Evolutionary conservation across 2,797 vertebrate species (phyloP).

Genomic region (Mus spretus): DNA sequence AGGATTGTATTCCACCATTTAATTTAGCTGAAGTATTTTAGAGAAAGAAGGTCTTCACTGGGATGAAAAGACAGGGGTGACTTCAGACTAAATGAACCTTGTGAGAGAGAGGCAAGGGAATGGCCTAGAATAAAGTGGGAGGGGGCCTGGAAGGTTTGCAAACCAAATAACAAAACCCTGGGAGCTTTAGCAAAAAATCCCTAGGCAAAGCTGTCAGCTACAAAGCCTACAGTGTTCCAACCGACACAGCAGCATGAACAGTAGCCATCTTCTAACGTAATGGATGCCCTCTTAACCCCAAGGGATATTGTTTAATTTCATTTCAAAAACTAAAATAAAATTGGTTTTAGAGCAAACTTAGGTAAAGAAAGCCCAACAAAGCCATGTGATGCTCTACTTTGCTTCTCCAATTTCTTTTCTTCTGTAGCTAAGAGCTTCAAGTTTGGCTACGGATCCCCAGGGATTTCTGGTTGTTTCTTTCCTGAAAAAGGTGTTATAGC

Average conservation of each 20-base stretch:
- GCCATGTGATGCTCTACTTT: not conserved
- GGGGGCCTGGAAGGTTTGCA: not conserved
- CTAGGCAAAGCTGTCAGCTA: not conserved
- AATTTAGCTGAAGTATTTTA: slow-evolving; percentile 42
- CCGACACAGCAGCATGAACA: not conserved
- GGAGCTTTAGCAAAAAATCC: not conserved
- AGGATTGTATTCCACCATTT: not conserved
- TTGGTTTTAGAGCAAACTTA: slow-evolving; percentile 14
- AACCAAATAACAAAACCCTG: not conserved
- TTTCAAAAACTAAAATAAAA: slow-evolving; percentile 37
- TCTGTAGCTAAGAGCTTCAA: not conserved
- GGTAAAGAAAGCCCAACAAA: not conserved
- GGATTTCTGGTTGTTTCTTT: not conserved
- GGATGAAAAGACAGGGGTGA: not conserved
- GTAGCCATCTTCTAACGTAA: not conserved
- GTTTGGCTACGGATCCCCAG: not conserved
- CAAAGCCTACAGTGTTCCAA: not conserved
- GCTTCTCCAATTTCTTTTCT: not conserved
- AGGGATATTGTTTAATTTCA: not conserved
- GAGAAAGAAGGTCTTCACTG: not conserved
- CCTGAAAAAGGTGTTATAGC: not conserved
- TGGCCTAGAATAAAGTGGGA: not conserved
- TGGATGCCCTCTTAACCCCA: not conserved
- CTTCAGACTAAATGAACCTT: not conserved
- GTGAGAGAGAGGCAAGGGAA: not conserved